These are phyloP conservation scores for Eupeodes latifasciatus DNA, from an alignment of 2,888 invertebrate genomes.

Conservation along the genomic window DNA sequence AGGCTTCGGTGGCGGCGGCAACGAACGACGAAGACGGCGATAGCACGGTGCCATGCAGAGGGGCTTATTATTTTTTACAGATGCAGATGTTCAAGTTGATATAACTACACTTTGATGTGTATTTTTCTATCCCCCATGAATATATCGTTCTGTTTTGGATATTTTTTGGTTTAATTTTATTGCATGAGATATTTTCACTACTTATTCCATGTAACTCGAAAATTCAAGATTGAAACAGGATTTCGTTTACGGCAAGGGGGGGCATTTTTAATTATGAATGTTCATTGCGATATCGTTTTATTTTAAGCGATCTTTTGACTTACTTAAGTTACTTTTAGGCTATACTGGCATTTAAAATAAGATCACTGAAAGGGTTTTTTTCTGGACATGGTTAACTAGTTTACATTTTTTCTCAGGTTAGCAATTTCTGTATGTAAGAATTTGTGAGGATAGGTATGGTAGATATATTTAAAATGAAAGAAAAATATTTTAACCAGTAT, in stretches of 20 bases:
- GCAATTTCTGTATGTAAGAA: no score
- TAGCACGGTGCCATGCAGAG: conserved; percentile 18
- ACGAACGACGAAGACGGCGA: background rate
- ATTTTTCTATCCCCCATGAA: conserved; percentile 31
- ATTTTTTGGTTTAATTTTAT: conserved; percentile 51
- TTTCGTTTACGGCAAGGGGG: conserved; percentile 14
- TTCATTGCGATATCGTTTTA: background rate
- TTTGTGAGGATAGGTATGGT: no score
- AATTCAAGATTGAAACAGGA: conserved; percentile 35
- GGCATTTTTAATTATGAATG: conserved; percentile 13
- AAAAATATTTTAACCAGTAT: no score
- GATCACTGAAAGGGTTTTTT: background rate
- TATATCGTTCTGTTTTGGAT: conserved; percentile 28
- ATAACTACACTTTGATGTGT: conserved; percentile 25
- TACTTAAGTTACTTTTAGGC: background rate
- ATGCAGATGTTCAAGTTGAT: conserved; percentile 53
- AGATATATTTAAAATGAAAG: no score
- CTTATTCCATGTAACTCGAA: conserved; percentile 46
- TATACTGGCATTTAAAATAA: background rate
- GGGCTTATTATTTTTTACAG: conserved; percentile 38
- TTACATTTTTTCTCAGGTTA: background rate
- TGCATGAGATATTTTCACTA: conserved; percentile 69
- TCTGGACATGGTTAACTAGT: background rate
- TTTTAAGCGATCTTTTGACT: background rate
- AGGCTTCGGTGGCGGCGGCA: background rate